phyloP scores from a whole-genome alignment of 1,140 invertebrate species.

The Zaprionus lachaisei region DNA sequence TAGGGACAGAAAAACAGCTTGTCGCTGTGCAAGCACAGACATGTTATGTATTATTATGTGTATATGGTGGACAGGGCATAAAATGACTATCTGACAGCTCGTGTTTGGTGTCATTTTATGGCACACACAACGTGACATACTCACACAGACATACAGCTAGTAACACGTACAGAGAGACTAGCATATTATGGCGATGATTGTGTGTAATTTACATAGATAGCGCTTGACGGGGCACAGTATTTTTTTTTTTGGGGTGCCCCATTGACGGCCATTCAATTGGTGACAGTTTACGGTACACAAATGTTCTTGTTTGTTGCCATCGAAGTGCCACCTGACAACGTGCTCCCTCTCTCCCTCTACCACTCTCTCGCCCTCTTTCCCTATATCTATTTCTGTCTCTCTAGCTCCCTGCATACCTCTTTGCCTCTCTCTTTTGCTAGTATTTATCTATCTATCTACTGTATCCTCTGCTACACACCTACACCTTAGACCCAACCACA shows the following conservation, averaged over 20 bases:
- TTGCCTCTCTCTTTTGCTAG: not conserved
- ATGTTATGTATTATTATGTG: slow-evolving; percentile 48
- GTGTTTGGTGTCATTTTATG: slow-evolving; percentile 72
- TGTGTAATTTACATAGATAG: slow-evolving; percentile 80
- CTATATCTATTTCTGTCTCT: not conserved
- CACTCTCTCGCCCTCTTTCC: slow-evolving; percentile 27
- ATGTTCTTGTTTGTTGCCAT: slow-evolving; percentile 18
- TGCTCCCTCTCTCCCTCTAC: slow-evolving; percentile 2
- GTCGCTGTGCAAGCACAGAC: slow-evolving; percentile 13
- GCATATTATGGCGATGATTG: slow-evolving; percentile 63
- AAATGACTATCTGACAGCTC: slow-evolving; percentile 62
- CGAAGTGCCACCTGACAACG: slow-evolving; percentile 51
- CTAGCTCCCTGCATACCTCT: not conserved
- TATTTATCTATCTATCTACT: not conserved
- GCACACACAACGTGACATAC: slow-evolving; percentile 33
- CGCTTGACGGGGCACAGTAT: slow-evolving; percentile 35
- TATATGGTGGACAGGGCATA: slow-evolving; percentile 56
- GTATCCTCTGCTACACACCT: slow-evolving; percentile 19
- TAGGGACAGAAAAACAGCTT: slow-evolving; percentile 4
- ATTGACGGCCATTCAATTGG: slow-evolving; percentile 66
- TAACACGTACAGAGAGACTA: slow-evolving; percentile 40
- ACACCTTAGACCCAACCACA: not conserved
- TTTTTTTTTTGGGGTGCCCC: slow-evolving; percentile 44
- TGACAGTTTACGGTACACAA: slow-evolving; percentile 47
- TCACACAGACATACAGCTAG: slow-evolving; percentile 8